These are phyloP conservation scores for Rhinichthys klamathensis DNA, from an alignment of 2,113 vertebrate genomes.

Conservation along the genomic window DNA sequence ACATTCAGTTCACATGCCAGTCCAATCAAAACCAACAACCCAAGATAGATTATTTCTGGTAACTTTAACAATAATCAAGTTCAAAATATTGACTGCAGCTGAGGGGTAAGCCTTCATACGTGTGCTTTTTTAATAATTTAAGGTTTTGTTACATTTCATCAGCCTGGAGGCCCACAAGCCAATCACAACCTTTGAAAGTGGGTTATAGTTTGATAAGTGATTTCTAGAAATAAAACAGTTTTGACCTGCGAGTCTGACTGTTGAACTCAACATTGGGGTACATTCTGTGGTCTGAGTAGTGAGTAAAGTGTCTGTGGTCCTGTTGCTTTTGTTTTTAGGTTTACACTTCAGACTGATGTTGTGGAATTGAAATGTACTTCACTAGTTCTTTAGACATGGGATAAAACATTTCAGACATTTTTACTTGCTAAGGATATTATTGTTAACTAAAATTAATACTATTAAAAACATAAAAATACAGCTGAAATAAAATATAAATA, in stretches of 20 bases:
- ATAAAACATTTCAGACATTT: too few relatives aligned
- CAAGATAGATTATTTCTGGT: constrained; percentile 32
- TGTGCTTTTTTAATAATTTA: constrained; percentile 39
- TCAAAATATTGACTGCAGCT: constrained; percentile 43
- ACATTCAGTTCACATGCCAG: background rate
- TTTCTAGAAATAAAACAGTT: background rate
- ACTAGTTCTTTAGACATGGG: background rate
- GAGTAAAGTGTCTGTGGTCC: background rate
- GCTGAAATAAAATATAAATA: too few relatives aligned
- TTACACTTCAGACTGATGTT: background rate
- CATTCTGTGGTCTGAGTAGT: too few relatives aligned
- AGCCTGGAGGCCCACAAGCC: background rate
- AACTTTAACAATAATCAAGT: constrained; percentile 37
- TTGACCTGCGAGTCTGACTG: background rate
- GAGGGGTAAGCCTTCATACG: constrained; percentile 23
- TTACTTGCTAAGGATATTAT: too few relatives aligned
- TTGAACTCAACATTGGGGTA: background rate
- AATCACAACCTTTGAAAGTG: constrained; percentile 2
- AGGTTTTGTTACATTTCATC: constrained; percentile 21
- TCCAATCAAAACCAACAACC: constrained; percentile 15
- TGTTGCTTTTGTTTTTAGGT: background rate
- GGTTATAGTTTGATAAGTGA: background rate
- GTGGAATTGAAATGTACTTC: background rate
- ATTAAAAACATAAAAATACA: too few relatives aligned
- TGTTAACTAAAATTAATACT: too few relatives aligned